These are phyloP conservation scores for Gisinianus flammeolus DNA, from an alignment of 2,888 invertebrate species.

Conservation along the genomic window DNA sequence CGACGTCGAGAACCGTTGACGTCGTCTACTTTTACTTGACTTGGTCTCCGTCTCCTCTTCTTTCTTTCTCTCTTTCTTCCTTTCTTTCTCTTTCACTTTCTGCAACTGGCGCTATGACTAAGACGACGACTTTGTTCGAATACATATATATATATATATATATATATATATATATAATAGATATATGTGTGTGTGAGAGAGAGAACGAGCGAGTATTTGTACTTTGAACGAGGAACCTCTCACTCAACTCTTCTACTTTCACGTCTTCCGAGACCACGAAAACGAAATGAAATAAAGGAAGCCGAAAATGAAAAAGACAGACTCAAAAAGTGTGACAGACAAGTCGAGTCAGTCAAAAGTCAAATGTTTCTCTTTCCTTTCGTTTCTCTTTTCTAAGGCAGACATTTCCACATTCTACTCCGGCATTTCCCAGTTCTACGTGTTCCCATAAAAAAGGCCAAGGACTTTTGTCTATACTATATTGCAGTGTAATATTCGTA, in stretches of 20 bases:
- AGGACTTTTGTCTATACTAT: too few relatives aligned
- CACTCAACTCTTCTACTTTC: background rate
- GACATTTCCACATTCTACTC: background rate
- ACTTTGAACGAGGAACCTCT: background rate
- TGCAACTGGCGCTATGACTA: too few relatives aligned
- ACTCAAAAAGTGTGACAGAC: constrained; percentile 30
- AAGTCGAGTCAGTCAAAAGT: constrained; percentile 32
- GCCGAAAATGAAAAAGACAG: constrained; percentile 28
- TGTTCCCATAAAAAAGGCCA: too few relatives aligned
- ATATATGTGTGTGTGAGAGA: too few relatives aligned
- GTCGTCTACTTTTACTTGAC: constrained; percentile 13
- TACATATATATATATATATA: too few relatives aligned
- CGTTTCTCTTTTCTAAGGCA: background rate
- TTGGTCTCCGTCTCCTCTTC: too few relatives aligned
- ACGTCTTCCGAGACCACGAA: constrained; percentile 18
- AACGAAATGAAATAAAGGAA: constrained; percentile 20
- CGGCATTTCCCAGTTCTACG: background rate
- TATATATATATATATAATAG: too few relatives aligned
- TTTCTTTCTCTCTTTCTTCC: too few relatives aligned
- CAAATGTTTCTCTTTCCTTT: constrained; percentile 29
- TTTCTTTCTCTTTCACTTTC: too few relatives aligned
- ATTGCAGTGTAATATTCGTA: too few relatives aligned
- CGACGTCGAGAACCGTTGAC: background rate
- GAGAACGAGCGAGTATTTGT: too few relatives aligned
- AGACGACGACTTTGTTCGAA: too few relatives aligned